Evolutionary conservation across 2,888 invertebrate genomes (phyloP), one percentile per base, ranked within the genome.

Genomic region (Aspidiotus rigidus): DNA sequence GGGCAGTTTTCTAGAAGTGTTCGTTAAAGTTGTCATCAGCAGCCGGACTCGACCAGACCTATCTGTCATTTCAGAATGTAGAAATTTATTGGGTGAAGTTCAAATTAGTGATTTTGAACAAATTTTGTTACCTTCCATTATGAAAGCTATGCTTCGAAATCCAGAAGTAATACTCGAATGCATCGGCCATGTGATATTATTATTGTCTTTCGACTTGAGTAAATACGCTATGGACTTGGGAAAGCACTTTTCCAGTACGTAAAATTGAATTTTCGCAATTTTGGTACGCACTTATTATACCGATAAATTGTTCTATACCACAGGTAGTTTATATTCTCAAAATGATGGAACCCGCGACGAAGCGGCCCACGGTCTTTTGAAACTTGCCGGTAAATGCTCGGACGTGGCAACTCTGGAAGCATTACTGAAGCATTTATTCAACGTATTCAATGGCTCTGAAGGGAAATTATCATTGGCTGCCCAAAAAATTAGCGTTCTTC

Each of bases 101-200:
- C 81, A 80, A 16, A 81, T 83, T 71, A 81, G 82, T 0, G 89
- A 90, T 64, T 91, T 95, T 74, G 86, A 87, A 75, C 83, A 82
- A 60, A 80, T 80, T 7, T 78, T 97, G 57, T 80, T 94, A 71
- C 94, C 96, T 0, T 87, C 92, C 1, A 80, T 95, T 69, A 91
- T 93, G 77, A 93, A 94, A 77, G 87, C 93, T 17, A 88, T 97
- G 86, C 81, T 98, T 41, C 81, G 98, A 64, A 95, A 91, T 79
- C 96, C 98, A 0, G 98, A 98, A 82, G 86, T 93, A 66, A 88
- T 91, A 72, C 82, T 95, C 17, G 85, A 89, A 77, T 86, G 87
- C 16, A 88, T 95, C 53, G 89, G 89, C 0, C 82, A 86, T 62
- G 85, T 94, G 71, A 79, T 95, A 39, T 82, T 83, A 8, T 85